Evolutionary conservation across 1,140 invertebrate species (phyloP).

Genomic region (Agrypnia vestita): DNA sequence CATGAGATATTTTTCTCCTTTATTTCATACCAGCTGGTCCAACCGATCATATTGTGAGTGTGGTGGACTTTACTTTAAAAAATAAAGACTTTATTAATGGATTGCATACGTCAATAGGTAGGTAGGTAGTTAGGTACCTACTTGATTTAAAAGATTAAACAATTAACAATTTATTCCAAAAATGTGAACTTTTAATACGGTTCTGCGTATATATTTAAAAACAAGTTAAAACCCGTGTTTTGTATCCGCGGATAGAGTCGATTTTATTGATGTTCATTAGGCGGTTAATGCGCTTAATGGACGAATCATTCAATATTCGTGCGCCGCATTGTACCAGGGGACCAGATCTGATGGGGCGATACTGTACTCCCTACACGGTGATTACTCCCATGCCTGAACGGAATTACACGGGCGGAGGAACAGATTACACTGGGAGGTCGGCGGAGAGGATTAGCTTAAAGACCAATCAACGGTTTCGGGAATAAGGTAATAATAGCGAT

Average conservation of each 20-base stretch:
- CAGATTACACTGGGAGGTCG: slow-evolving; percentile 17
- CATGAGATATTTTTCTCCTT: no score
- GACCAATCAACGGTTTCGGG: slow-evolving; percentile 2
- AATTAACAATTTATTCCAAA: no score
- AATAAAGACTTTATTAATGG: no score
- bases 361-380: slow-evolving; percentile 26
- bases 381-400: neutral
- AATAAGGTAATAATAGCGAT: neutral
- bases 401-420: slow-evolving; percentile 1
- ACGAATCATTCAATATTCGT: slow-evolving; percentile 57
- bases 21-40: no score
- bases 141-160: no score
- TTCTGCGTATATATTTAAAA: neutral
- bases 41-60: no score
- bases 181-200: no score
- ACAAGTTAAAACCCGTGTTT: neutral
- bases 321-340: slow-evolving; percentile 30
- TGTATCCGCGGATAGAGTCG: slow-evolving; percentile 5
- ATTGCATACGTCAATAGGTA: no score
- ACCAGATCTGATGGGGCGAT: slow-evolving; percentile 37
- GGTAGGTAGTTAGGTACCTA: no score
- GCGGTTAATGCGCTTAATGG: slow-evolving; percentile 38
- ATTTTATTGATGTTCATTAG: slow-evolving; percentile 31
- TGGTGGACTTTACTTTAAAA: no score
- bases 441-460: slow-evolving; percentile 6